phyloP scores from a whole-genome alignment of 2,797 vertebrate genomes.

The Scolopax bukidnonensis region DNA sequence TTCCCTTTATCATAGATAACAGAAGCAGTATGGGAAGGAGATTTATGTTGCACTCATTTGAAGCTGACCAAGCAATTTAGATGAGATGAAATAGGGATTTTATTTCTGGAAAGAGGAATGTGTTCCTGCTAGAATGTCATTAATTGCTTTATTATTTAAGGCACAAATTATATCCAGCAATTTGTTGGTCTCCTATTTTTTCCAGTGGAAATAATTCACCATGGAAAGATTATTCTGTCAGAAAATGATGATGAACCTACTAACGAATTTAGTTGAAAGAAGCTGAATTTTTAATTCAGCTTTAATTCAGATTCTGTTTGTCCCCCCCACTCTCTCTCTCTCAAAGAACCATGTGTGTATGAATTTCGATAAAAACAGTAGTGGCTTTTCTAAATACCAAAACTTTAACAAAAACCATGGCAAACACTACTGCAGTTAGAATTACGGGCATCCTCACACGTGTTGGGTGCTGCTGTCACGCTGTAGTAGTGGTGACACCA shows the following conservation, averaged over 20 bases:
- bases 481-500: background rate
- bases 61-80: conserved; percentile 80
- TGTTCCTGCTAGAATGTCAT: conserved; percentile 72
- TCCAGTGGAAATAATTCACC: conserved; percentile 61
- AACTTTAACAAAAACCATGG: background rate
- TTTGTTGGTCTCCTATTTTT: conserved; percentile 69
- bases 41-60: conserved; percentile 74
- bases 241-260: conserved; percentile 47
- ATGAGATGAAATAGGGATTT: conserved; percentile 74
- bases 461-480: background rate
- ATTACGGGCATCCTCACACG: rapidly evolving
- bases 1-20: conserved; percentile 69
- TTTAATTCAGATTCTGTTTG: conserved; percentile 11
- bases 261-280: conserved; percentile 57
- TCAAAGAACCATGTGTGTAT: background rate
- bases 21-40: conserved; percentile 68
- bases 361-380: background rate
- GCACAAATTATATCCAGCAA: conserved; percentile 72
- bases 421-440: background rate
- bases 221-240: conserved; percentile 64
- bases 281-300: conserved; percentile 48
- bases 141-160: conserved; percentile 80
- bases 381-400: background rate
- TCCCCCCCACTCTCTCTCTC: background rate
- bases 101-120: conserved; percentile 75